Conservation (phyloP, 1,140 invertebrate genomes). For the Scylla paramamosain region DNA sequence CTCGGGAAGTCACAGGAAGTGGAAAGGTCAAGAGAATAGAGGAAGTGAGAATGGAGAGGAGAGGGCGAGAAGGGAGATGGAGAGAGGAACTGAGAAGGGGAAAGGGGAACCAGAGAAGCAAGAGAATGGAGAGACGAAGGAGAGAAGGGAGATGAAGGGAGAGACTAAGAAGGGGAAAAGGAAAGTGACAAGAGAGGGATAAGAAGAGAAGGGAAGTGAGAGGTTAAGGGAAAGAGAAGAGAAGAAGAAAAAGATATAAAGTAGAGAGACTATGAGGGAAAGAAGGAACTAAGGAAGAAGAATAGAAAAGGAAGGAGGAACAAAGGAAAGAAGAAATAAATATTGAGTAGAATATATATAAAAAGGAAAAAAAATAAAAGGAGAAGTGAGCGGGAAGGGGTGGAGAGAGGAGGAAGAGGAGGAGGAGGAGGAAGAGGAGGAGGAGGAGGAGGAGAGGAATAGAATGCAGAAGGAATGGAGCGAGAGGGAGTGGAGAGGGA, state of each 20-base stretch:
- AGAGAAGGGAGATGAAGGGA: too few relatives aligned
- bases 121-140: not conserved
- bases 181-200: not conserved
- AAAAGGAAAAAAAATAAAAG: not conserved
- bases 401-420: not conserved
- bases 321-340: not conserved
- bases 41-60: not conserved
- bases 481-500: not conserved
- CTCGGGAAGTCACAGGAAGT: not conserved
- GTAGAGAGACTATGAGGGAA: not conserved
- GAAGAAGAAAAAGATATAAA: not conserved
- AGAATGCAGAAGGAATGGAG: not conserved
- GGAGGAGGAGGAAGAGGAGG: not conserved
- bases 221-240: not conserved
- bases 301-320: not conserved
- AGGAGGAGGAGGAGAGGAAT: too few relatives aligned
- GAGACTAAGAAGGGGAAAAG: not conserved
- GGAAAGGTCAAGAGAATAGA: not conserved
- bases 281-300: not conserved
- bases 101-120: not conserved
- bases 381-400: not conserved
- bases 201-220: not conserved
- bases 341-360: too few relatives aligned
- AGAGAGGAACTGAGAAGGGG: not conserved
- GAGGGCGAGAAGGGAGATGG: not conserved